Percentiles rank a stretch among this genome's conserved stretches.
These are phyloP conservation scores for Scaptomyza polygonia DNA, from an alignment of 2,888 invertebrate genomes.

Conservation along the genomic window DNA sequence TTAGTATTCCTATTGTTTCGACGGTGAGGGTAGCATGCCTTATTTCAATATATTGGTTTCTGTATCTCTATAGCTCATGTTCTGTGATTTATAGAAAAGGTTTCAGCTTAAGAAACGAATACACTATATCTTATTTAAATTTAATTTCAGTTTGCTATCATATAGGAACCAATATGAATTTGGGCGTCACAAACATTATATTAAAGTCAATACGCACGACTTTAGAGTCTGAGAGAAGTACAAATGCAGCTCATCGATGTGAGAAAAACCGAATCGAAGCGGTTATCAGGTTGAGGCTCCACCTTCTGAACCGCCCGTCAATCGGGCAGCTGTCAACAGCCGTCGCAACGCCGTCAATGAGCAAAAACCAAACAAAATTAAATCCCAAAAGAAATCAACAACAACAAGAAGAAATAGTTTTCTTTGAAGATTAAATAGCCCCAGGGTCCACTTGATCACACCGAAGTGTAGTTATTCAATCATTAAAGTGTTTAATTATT, in stretches of 20 bases:
- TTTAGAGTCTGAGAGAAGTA: neutral
- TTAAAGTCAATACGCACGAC: neutral
- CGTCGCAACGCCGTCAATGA: slow-evolving; percentile 20
- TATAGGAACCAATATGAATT: neutral
- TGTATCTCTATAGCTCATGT: too few species aligned
- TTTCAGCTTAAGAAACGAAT: neutral
- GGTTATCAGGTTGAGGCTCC: slow-evolving; percentile 56
- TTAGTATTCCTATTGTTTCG: too few species aligned
- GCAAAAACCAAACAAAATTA: slow-evolving; percentile 1
- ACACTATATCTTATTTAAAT: too few species aligned
- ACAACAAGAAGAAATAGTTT: neutral
- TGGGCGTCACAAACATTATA: neutral
- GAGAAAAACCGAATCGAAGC: slow-evolving; percentile 59
- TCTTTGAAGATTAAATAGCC: neutral
- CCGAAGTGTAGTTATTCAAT: neutral
- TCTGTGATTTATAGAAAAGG: too few species aligned
- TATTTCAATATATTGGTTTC: too few species aligned
- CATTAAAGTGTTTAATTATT: too few species aligned
- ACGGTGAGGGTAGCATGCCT: too few species aligned
- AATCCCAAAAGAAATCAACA: neutral
- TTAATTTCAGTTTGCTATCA: neutral
- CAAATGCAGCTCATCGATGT: slow-evolving; percentile 9
- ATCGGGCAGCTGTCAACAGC: slow-evolving; percentile 17
- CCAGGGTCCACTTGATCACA: neutral
- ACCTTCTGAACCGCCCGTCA: slow-evolving; percentile 57